Evolutionary conservation across 2,113 vertebrate genomes (phyloP), one percentile per base, ranked within the genome.

Genomic region (Sebastes fasciatus): DNA sequence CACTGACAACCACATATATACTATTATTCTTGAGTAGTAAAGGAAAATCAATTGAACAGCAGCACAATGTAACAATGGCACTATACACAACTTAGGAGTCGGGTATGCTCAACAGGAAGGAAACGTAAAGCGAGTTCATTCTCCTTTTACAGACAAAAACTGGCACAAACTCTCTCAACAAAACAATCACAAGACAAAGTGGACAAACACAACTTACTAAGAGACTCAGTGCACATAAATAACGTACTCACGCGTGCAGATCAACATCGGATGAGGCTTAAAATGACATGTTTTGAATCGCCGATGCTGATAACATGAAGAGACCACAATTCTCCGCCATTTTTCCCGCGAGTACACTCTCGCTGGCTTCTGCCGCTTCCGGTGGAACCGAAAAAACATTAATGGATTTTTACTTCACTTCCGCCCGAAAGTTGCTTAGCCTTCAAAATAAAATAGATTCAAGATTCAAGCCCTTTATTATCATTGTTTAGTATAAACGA

Each of bases 281-380:
- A 0, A 2, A 43, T 0, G 10, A 34, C 21, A 69, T 46, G 46
- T 74, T 83, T 73, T 57, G 58, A 54, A 21, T 19, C 17, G 61
- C n/a, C 51, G 58, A 5, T 54, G 61, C 5, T 52, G 45, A 49
- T 67, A 69, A 43, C 34, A 16, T 57, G 43, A 54, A 45, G 8
- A 46, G 3, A 1, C 8, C 19, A 16, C 82, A 90, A 67, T 19
- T 83, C 88, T 94, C 90, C 90, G 77, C 93, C 93, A 92, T 94
- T 87, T 93, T 94, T 93, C 92, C 88, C 90, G 92, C 90, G 87
- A 89, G 42, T 80, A 12, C 9, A 46, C 68, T 73, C 77, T 43
- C 12, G 34, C 17, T 26, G 19, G 57, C 42, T 62, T 26, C 6
- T 77, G 5, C 26, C 26, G 21, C 26, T 89, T 88, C 88, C 88